phyloP scores from a whole-genome alignment of 2,888 invertebrate species.

The Phengaris alcon region DNA sequence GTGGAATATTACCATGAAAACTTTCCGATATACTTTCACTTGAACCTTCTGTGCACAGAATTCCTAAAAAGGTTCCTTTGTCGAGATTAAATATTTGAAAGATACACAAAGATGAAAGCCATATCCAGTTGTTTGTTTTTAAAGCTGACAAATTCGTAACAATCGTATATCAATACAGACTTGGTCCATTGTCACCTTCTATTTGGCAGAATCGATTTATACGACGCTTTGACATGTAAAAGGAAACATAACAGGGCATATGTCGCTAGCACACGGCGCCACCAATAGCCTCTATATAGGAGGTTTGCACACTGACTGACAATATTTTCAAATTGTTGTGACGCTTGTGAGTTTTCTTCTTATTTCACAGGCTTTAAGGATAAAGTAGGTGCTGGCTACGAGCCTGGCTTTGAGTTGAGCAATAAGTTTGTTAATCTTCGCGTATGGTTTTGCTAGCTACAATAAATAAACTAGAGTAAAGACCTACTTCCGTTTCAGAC shows the following conservation, averaged over 20 bases:
- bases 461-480: too few species aligned
- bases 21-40: neutral
- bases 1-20: constrained; percentile 1
- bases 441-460: too few species aligned
- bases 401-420: too few species aligned
- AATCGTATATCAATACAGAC: constrained; percentile 53
- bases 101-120: constrained; percentile 18
- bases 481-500: too few species aligned
- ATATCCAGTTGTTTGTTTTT: constrained; percentile 29
- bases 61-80: neutral
- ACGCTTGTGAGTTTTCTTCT: too few species aligned
- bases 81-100: constrained; percentile 22
- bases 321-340: neutral
- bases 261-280: constrained; percentile 50
- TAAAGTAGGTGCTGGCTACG: too few species aligned
- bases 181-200: constrained; percentile 57
- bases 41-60: neutral
- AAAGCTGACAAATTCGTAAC: constrained; percentile 36
- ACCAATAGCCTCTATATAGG: constrained; percentile 27
- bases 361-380: too few species aligned
- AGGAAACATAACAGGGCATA: constrained; percentile 64
- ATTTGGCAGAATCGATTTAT: constrained; percentile 63
- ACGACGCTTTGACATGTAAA: constrained; percentile 68
- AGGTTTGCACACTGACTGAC: constrained; percentile 41
- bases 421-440: too few species aligned